phyloP scores from a whole-genome alignment of 2,113 vertebrate species.

The Triplophysa tibetana region DNA sequence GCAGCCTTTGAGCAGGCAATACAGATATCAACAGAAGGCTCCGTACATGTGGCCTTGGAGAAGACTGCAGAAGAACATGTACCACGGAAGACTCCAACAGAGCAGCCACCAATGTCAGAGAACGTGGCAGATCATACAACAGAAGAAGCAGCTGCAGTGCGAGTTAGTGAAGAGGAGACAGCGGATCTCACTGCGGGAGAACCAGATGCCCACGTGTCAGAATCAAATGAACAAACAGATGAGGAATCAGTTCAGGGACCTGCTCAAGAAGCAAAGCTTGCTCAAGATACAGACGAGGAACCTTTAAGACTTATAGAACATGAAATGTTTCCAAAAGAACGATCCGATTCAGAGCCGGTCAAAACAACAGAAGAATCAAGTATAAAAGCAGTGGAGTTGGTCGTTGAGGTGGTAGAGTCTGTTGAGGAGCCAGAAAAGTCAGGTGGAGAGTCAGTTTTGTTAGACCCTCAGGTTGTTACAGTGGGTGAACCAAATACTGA shows the following conservation, averaged over 20 bases:
- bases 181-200: not conserved
- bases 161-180: constrained; percentile 5
- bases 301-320: not conserved
- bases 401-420: not conserved
- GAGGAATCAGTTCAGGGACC: not conserved
- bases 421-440: constrained; percentile 6
- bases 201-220: not conserved
- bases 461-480: constrained; percentile 6
- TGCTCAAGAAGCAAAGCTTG: not conserved
- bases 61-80: constrained; percentile 51
- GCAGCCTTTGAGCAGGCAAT: constrained; percentile 64
- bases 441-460: not conserved
- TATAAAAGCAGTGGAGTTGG: not conserved
- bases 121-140: not conserved
- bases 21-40: constrained; percentile 42
- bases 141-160: constrained; percentile 13
- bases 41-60: constrained; percentile 57
- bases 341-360: not conserved
- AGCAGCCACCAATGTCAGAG: constrained; percentile 7
- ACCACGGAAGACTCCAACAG: constrained; percentile 1
- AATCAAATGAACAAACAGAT: constrained; percentile 4
- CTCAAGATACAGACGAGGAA: not conserved
- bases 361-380: not conserved
- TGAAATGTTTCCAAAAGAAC: not conserved
- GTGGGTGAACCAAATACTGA: not conserved